Conservation (phyloP, 2,113 vertebrate species). For the Scomber colias region DNA sequence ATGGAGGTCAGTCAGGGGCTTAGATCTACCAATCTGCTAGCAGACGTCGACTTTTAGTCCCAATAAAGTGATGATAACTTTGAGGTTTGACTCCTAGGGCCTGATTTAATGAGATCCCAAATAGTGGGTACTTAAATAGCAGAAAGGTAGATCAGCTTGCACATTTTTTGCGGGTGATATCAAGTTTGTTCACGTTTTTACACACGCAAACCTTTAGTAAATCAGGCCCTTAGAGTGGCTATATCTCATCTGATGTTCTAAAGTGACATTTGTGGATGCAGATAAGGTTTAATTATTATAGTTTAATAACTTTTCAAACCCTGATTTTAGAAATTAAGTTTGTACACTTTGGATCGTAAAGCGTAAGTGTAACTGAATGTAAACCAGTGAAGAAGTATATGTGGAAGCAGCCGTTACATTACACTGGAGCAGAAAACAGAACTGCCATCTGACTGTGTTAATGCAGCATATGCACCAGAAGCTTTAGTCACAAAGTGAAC, state of each 20-base stretch:
- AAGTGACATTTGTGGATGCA: background rate
- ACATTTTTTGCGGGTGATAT: too few species aligned
- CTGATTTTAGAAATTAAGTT: background rate
- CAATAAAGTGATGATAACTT: background rate
- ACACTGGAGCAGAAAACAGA: background rate
- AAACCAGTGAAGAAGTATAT: background rate
- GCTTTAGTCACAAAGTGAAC: slow-evolving; percentile 51
- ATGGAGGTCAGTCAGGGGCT: slow-evolving; percentile 31
- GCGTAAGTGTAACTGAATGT: background rate
- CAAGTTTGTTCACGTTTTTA: too few species aligned
- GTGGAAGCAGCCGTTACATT: slow-evolving; percentile 6
- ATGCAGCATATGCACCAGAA: slow-evolving; percentile 53
- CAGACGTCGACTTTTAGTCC: background rate
- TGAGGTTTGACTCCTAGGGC: too few species aligned
- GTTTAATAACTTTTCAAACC: background rate
- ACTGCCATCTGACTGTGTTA: slow-evolving; percentile 46
- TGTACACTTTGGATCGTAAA: background rate
- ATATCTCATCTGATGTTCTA: background rate
- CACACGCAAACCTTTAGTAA: too few species aligned
- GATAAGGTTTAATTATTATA: too few species aligned
- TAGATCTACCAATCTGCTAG: background rate
- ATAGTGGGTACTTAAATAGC: too few species aligned
- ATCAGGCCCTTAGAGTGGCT: background rate
- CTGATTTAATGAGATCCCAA: too few species aligned
- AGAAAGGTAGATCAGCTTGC: too few species aligned